Conservation (phyloP, 2,113 vertebrate genomes). For the Promerops cafer region DNA sequence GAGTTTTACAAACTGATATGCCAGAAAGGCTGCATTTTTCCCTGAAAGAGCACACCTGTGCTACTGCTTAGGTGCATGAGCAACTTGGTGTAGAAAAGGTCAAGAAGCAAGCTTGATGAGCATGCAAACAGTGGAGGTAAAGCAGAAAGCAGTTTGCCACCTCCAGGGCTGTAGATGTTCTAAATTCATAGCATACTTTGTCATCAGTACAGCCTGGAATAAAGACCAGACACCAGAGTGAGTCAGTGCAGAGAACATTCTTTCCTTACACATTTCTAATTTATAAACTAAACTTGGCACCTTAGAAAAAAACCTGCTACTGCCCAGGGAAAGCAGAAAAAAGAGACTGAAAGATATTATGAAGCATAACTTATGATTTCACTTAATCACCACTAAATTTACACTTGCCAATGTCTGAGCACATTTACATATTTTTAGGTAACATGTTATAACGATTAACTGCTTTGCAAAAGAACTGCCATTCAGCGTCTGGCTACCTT, state of each 20-base stretch:
- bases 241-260: slow-evolving; percentile 12
- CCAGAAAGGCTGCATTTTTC: slow-evolving; percentile 6
- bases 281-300: background rate
- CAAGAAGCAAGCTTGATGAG: background rate
- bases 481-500: background rate
- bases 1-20: background rate
- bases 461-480: background rate
- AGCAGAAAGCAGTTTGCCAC: background rate
- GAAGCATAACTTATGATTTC: background rate
- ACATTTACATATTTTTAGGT: background rate
- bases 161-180: background rate
- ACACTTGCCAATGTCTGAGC: background rate
- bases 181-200: background rate
- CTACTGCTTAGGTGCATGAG: background rate
- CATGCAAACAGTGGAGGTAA: background rate
- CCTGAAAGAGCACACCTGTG: slow-evolving; percentile 49
- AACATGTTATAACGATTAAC: background rate
- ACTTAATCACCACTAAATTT: background rate
- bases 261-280: background rate
- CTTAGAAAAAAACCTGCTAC: background rate
- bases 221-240: background rate
- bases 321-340: background rate
- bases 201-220: background rate
- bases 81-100: background rate
- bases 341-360: background rate